Base-by-base conservation (phyloP, 2,888 invertebrate genomes). In the Drepanosiphum platanoidis region DNA sequence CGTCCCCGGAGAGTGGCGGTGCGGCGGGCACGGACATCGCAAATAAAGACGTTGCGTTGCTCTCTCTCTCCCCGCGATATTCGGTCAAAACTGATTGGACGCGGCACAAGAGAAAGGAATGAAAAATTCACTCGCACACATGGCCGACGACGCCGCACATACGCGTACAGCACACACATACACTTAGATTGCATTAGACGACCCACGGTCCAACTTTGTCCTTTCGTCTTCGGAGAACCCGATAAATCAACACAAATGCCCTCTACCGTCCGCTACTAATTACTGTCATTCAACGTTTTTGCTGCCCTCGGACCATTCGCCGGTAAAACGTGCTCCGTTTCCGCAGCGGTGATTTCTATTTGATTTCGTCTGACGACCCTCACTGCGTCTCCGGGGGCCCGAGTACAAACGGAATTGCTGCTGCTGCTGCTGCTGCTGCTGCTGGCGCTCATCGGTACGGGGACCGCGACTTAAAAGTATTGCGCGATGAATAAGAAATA, bases 241-340 rank as follows among this genome's bases (percentile, higher is more conserved):
- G 84, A 84, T 77, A 84, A 84, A 84, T 84, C 84, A 84, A 84
- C 84, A 84, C 84, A 32, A 70, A 77, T 70, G 36, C 77, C 68
- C 75, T 77, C 84, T 66, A 9, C 66, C 84, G 64, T 39, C 77
- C 77, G 22, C 36, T 77, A 77, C 84, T 84, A 84, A 84, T 84
- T 84, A 84, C 84, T 84, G 84, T 84, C 84, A 84, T 84, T 84
- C 84, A 84, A 84, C 84, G 84, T 84, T 84, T 84, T 84, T 77
- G 84, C 75, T 77, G 84, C 75, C 84, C 66, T 66, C 52, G 32
- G 68, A 77, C 68, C 68, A 61, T 77, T 58, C 39, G 13, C 32
- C 46, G 52, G 84, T 42, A 75, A 83, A 75, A 84, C 84, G 84
- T 84, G 84, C 75, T 75, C 83, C 83, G 83, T 84, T 84, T 77